Evolutionary conservation across 2,888 invertebrate genomes (phyloP).

Genomic region (Notodonta dromedarius): DNA sequence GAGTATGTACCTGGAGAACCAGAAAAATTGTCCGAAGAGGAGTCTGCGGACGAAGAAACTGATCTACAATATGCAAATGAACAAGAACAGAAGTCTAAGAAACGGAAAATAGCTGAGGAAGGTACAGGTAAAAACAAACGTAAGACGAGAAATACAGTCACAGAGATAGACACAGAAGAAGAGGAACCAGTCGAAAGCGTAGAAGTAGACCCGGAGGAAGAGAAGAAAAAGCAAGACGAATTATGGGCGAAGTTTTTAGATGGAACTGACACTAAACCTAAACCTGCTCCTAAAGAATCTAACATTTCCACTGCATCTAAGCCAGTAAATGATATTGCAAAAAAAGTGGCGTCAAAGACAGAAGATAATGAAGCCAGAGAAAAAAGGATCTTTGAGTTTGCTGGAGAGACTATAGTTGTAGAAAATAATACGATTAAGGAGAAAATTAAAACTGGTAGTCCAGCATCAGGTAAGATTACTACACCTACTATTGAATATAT

Average conservation of each 20-base stretch:
- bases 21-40: conserved; percentile 87
- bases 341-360: conserved; percentile 31
- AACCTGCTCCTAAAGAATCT: conserved; percentile 42
- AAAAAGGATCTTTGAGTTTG: conserved; percentile 92
- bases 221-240: conserved; percentile 89
- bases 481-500: neutral
- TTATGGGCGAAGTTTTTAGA: conserved; percentile 92
- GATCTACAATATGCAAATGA: conserved; percentile 82
- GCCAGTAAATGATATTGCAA: conserved; percentile 28
- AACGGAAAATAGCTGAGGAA: conserved; percentile 57
- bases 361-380: conserved; percentile 83
- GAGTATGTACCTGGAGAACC: conserved; percentile 89
- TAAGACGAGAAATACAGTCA: conserved; percentile 45
- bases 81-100: conserved; percentile 60
- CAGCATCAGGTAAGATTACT: conserved; percentile 33
- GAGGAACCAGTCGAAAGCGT: conserved; percentile 43
- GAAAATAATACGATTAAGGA: conserved; percentile 74
- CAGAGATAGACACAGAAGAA: conserved; percentile 48
- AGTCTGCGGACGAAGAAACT: conserved; percentile 86
- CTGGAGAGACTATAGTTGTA: conserved; percentile 91
- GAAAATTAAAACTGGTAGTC: conserved; percentile 62
- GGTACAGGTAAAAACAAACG: conserved; percentile 58
- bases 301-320: conserved; percentile 30
- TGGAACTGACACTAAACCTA: conserved; percentile 84
- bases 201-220: conserved; percentile 80